Evolutionary conservation across 2,888 invertebrate genomes (phyloP), one percentile per base, ranked within the genome.

Genomic region (Myopa tessellatipennis): DNA sequence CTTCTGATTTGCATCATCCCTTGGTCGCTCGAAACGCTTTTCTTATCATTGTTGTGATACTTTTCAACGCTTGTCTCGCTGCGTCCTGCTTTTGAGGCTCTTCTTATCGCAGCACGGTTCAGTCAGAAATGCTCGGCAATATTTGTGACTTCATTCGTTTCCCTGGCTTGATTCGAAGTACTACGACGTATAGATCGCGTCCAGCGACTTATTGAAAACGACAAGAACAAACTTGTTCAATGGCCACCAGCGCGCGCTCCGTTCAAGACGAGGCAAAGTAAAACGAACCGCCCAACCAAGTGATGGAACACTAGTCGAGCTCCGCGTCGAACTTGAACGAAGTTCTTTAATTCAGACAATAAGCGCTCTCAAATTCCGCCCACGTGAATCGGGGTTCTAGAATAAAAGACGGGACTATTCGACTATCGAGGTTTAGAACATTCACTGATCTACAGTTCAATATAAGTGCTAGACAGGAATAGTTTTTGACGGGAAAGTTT

Each of bases 61-160:
- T 18, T 6, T 50, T 63, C 50, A 26, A 6, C 52, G 52, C 34
- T 68, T n/a, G 18, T 8, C 26, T 36, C 12, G 63, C 68, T 65
- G 38, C 36, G 36, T 65, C 65, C 14, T 16, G 65, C 67, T 65
- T 52, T 38, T 34, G 67, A 65, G 18, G 50, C 45, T 0, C 38
- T n/a, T 67, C 65, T 65, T 74, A 69, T 68, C 75, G 45, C 12
- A 58, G 18, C 45, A 36, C 45, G 50, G 68, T 18, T 67, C 74
- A 74, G 50, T 50, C 61, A 50, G 6, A 61, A 55, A 55, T 65
- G 55, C 36, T 40, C 36, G 40, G 58, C 60, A 38, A 55, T 72
- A 34, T 60, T 50, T 50, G 16, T 65, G 16, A 34, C 50, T 50
- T 75, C 68, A 75, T 60, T 75, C 6, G 68, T n/a, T 60, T 26